A percentile compares a stretch with the other conserved stretches of the same genome.
Conservation (phyloP, 2,888 invertebrate genomes). For the Phyllotreta striolata region DNA sequence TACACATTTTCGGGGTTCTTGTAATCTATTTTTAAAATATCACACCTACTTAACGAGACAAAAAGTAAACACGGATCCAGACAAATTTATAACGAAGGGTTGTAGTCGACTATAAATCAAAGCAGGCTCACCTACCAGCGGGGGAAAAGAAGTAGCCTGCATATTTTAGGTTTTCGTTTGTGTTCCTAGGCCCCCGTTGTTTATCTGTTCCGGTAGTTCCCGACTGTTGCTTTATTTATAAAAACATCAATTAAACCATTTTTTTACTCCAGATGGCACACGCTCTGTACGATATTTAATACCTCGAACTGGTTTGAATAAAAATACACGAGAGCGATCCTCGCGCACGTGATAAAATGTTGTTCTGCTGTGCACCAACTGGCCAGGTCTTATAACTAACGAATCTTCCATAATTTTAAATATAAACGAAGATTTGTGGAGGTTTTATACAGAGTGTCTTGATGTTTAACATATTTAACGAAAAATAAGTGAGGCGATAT, state of each 20-base stretch:
- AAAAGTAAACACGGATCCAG: slow-evolving; percentile 6
- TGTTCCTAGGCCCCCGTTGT: slow-evolving; percentile 1
- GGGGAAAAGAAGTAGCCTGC: neutral
- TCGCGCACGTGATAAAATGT: slow-evolving; percentile 17
- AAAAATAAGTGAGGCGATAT: too few species aligned
- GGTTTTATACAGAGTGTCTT: too few species aligned
- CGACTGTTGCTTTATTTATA: slow-evolving; percentile 7
- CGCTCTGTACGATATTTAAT: neutral
- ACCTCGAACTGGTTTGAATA: neutral
- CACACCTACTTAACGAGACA: slow-evolving; percentile 11
- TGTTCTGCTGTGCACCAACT: neutral
- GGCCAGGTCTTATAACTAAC: neutral
- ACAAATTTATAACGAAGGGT: slow-evolving; percentile 20
- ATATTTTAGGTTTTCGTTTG: slow-evolving; percentile 20
- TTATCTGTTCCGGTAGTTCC: slow-evolving; percentile 17
- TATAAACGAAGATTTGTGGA: too few species aligned
- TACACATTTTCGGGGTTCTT: neutral
- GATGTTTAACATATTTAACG: too few species aligned
- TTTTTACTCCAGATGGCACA: slow-evolving; percentile 9
- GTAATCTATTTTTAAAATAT: slow-evolving; percentile 18
- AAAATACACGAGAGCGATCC: slow-evolving; percentile 2
- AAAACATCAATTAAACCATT: slow-evolving; percentile 13
- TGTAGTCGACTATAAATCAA: slow-evolving; percentile 8
- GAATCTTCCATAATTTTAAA: neutral
- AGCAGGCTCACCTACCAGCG: neutral